These are phyloP conservation scores for Rhinichthys osculus DNA, from an alignment of 2,797 vertebrate genomes.

Conservation along the genomic window DNA sequence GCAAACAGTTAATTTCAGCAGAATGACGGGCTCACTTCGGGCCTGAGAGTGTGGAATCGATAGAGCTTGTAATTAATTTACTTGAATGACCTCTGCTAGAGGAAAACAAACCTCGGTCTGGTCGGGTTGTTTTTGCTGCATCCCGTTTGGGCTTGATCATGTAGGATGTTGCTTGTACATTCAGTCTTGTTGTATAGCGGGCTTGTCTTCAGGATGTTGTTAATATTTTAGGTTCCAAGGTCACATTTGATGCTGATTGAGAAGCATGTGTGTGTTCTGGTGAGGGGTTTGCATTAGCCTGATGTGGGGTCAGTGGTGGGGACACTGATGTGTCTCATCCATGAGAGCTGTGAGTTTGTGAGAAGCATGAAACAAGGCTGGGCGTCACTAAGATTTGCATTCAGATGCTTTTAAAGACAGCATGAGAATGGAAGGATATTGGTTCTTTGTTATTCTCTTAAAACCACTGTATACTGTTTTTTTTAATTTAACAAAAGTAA, in stretches of 20 bases:
- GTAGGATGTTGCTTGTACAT: not conserved
- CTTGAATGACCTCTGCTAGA: slow-evolving; percentile 58
- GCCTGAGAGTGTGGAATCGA: slow-evolving; percentile 42
- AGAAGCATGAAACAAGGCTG: not conserved
- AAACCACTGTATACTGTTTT: not conserved
- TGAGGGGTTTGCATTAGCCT: not conserved
- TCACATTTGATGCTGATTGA: slow-evolving; percentile 29
- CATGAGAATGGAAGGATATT: not conserved
- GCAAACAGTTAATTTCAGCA: slow-evolving; percentile 42
- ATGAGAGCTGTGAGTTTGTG: not conserved
- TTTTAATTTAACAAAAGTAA: not conserved
- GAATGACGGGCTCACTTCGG: slow-evolving; percentile 9
- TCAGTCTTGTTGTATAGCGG: not conserved
- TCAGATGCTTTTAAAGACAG: slow-evolving; percentile 5
- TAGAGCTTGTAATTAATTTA: slow-evolving; percentile 52
- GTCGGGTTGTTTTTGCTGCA: slow-evolving; percentile 4
- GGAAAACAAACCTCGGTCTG: slow-evolving; percentile 27
- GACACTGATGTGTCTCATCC: not conserved
- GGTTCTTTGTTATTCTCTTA: not conserved
- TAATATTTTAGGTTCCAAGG: slow-evolving; percentile 8
- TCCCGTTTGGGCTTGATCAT: not conserved
- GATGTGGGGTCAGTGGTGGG: not conserved
- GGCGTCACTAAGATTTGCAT: not conserved
- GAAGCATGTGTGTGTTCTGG: not conserved
- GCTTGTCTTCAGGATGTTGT: slow-evolving; percentile 12